phyloP scores from a whole-genome alignment of 2,797 vertebrate genomes.

The Salarias fasciatus region DNA sequence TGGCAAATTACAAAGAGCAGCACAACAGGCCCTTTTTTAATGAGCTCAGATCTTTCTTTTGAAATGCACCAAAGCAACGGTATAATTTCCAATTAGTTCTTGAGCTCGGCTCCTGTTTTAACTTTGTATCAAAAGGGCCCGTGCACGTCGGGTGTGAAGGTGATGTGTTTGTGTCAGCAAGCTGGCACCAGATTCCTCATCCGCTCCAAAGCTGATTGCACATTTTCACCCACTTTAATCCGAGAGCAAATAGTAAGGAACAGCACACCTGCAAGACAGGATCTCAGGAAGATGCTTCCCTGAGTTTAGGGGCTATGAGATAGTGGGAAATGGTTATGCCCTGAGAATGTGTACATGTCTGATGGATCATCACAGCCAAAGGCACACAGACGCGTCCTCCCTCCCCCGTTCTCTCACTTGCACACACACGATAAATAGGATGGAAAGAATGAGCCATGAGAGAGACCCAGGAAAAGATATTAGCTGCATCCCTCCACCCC shows the following conservation, averaged over 20 bases:
- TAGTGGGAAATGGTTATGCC: slow-evolving; percentile 52
- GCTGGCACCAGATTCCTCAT: slow-evolving; percentile 23
- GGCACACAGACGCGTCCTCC: slow-evolving; percentile 21
- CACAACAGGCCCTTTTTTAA: not conserved
- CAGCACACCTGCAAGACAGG: slow-evolving; percentile 58
- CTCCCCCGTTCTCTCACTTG: slow-evolving; percentile 2
- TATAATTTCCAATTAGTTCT: slow-evolving; percentile 1
- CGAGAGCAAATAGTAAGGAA: slow-evolving; percentile 42
- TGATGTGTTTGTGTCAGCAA: slow-evolving; percentile 40
- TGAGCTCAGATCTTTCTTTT: not conserved
- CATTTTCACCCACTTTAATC: slow-evolving; percentile 60
- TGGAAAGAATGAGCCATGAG: slow-evolving; percentile 62
- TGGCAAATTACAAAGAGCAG: not conserved
- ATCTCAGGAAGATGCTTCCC: slow-evolving; percentile 55
- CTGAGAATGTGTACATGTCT: slow-evolving; percentile 42
- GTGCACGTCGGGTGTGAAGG: not conserved
- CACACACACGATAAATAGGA: slow-evolving; percentile 49
- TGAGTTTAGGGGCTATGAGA: slow-evolving; percentile 55
- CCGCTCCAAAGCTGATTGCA: slow-evolving; percentile 44
- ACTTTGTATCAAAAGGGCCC: not conserved
- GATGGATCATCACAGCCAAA: slow-evolving; percentile 52
- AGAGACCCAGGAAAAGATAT: slow-evolving; percentile 64
- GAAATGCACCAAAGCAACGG: not conserved
- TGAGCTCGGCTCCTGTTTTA: not conserved
- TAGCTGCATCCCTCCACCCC: slow-evolving; percentile 59